These are phyloP conservation scores for Formica aserva DNA, from an alignment of 2,888 invertebrate species.

Conservation along the genomic window DNA sequence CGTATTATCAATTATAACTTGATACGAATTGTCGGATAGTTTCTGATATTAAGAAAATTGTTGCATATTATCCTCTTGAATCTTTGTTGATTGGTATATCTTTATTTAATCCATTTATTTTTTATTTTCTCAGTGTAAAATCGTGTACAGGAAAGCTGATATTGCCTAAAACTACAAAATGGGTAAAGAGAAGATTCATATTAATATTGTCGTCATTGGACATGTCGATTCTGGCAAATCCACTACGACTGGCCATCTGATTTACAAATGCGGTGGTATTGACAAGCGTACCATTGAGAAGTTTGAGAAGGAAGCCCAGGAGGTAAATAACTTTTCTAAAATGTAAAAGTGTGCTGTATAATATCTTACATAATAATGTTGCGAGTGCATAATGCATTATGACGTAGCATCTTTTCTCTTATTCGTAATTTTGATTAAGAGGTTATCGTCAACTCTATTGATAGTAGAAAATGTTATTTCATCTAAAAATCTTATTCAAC, in stretches of 20 bases:
- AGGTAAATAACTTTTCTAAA: slow-evolving; percentile 83
- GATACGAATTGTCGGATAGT: neutral
- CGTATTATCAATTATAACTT: neutral
- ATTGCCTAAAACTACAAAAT: slow-evolving; percentile 88
- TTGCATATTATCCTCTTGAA: neutral
- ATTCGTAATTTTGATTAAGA: slow-evolving; percentile 79
- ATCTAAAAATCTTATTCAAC: slow-evolving; percentile 29
- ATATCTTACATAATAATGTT: neutral
- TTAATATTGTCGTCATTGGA: slow-evolving; percentile 99
- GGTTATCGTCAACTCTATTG: slow-evolving; percentile 69
- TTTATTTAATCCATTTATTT: neutral
- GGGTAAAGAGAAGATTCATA: slow-evolving; percentile 99
- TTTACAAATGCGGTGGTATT: slow-evolving; percentile 99
- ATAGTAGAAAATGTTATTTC: slow-evolving; percentile 80
- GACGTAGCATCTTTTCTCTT: slow-evolving; percentile 48
- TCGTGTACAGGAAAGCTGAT: slow-evolving; percentile 54
- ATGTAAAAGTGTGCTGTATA: neutral
- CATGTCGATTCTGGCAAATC: slow-evolving; percentile 99
- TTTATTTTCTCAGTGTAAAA: slow-evolving; percentile 66
- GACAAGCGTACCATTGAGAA: slow-evolving; percentile 99
- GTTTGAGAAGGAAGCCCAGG: slow-evolving; percentile 99
- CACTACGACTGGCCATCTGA: slow-evolving; percentile 98
- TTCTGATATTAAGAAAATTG: neutral
- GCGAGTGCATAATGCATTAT: slow-evolving; percentile 13
- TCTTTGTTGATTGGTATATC: neutral